Evolutionary conservation across 1,140 invertebrate genomes (phyloP).

Genomic region (Batillaria attramentaria): DNA sequence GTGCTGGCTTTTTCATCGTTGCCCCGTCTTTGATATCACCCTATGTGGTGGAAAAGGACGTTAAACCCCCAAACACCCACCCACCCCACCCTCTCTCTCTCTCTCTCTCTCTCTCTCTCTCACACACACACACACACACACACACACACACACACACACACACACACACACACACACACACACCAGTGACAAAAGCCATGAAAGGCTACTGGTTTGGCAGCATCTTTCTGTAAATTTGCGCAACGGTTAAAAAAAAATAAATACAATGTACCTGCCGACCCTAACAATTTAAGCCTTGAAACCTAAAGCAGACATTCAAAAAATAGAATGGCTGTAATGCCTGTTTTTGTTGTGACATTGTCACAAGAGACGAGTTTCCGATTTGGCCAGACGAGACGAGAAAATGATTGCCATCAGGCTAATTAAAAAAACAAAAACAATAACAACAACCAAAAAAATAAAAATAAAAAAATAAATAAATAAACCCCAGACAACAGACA

Average conservation of each 20-base stretch:
- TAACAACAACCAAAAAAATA: background rate
- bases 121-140: background rate
- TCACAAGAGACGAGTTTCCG: background rate
- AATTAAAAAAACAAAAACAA: background rate
- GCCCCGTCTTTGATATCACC: too few relatives aligned
- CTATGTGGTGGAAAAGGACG: too few relatives aligned
- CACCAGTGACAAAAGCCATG: too few relatives aligned
- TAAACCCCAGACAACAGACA: background rate
- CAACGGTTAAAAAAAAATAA: too few relatives aligned
- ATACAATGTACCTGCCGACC: too few relatives aligned
- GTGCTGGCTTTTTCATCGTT: too few relatives aligned
- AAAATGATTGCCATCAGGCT: background rate
- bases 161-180: background rate
- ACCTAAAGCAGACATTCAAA: background rate
- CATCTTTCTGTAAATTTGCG: too few relatives aligned
- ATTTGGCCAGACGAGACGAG: too few relatives aligned
- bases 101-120: background rate
- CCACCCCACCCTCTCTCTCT: slow-evolving; percentile 5
- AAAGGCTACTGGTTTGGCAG: too few relatives aligned
- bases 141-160: background rate
- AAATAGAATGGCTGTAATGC: background rate
- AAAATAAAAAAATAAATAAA: background rate
- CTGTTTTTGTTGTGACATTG: too few relatives aligned
- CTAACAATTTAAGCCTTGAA: background rate
- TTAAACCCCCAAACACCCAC: too few relatives aligned